A percentile compares a stretch with the other conserved stretches of the same genome.
Conservation (phyloP, 2,113 vertebrate species). For the Anoura caudifer region DNA sequence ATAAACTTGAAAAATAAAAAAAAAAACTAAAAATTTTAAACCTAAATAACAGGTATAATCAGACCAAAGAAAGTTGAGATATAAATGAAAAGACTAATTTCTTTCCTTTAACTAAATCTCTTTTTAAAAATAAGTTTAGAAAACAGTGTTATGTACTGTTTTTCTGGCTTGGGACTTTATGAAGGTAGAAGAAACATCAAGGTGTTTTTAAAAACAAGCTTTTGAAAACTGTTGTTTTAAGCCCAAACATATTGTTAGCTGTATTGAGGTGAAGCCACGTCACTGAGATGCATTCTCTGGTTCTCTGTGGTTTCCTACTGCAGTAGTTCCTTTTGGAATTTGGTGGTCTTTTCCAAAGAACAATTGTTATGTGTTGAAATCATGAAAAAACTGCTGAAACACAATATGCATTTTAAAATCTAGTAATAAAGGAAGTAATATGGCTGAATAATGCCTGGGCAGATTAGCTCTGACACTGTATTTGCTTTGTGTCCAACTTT, state of each 20-base stretch:
- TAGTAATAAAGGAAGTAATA: constrained; percentile 86
- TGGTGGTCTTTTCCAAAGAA: constrained; percentile 61
- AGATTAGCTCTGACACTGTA: constrained; percentile 93
- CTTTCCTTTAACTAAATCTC: neutral
- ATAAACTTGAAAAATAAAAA: neutral
- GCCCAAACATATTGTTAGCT: neutral
- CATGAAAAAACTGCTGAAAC: constrained; percentile 70
- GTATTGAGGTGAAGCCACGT: neutral
- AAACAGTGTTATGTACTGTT: neutral
- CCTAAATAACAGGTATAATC: neutral
- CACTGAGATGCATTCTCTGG: neutral
- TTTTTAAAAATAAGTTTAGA: neutral
- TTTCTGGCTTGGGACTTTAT: constrained; percentile 1
- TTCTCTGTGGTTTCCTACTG: constrained; percentile 44
- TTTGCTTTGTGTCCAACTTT: constrained; percentile 93
- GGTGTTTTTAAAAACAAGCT: neutral
- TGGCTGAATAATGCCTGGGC: constrained; percentile 90
- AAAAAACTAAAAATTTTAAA: neutral
- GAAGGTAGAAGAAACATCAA: neutral
- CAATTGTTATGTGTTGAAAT: constrained; percentile 67
- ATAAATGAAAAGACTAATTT: neutral
- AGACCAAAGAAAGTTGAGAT: neutral
- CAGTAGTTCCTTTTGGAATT: constrained; percentile 46
- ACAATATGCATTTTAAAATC: constrained; percentile 80
- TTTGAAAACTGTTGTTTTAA: constrained; percentile 25